Conservation (phyloP, 2,113 vertebrate species). For the Passer montanus region DNA sequence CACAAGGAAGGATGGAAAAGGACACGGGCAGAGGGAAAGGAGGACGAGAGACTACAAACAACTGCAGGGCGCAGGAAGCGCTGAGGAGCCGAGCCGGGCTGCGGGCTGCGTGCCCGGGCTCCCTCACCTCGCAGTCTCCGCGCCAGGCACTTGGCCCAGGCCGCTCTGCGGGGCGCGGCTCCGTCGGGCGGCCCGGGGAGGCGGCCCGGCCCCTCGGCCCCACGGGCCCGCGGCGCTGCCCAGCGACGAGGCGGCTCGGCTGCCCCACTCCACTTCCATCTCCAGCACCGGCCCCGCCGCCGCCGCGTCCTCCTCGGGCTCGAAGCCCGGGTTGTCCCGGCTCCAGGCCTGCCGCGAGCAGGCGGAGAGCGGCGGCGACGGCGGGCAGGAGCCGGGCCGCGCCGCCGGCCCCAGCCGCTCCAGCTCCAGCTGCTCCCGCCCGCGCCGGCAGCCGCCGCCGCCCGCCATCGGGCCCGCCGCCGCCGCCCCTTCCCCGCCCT, state of each 20-base stretch:
- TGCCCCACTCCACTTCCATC: neutral
- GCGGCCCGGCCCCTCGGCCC: constrained; percentile 17
- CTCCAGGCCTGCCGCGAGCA: constrained; percentile 94
- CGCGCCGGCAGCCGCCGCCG: constrained; percentile 39
- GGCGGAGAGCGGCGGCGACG: constrained; percentile 80
- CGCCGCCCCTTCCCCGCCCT: neutral
- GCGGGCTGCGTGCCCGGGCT: neutral
- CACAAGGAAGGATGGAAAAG: neutral
- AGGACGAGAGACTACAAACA: too few species aligned
- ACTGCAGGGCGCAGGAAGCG: rapidly evolving
- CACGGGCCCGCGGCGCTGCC: neutral
- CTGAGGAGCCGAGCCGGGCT: neutral
- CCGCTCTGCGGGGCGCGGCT: constrained; percentile 18
- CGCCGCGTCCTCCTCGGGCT: constrained; percentile 46
- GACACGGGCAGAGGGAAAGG: rapidly evolving
- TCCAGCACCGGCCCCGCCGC: neutral
- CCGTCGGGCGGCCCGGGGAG: constrained; percentile 15
- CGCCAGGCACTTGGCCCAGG: constrained; percentile 75
- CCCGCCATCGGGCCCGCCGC: constrained; percentile 19
- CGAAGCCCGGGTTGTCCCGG: constrained; percentile 92
- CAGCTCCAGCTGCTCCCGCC: constrained; percentile 69
- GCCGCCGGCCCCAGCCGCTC: constrained; percentile 48
- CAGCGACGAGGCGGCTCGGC: neutral
- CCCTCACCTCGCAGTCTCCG: constrained; percentile 71
- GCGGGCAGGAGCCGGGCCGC: constrained; percentile 66